Base-by-base conservation (phyloP, 2,888 invertebrate species). In the Eudemis profundana region DNA sequence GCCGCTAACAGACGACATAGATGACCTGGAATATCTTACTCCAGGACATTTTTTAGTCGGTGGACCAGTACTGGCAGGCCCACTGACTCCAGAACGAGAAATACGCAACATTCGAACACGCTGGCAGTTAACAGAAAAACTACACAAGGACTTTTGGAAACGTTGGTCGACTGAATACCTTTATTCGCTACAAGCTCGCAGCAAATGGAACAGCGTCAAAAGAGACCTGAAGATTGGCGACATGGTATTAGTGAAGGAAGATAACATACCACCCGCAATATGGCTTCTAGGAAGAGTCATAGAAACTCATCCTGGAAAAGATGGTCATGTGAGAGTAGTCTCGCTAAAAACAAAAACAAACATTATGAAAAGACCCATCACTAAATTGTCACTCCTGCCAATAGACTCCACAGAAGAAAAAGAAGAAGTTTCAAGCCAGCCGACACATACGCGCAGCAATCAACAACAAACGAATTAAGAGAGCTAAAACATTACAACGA, bases 301-400 rank as follows among this genome's bases (percentile, higher is more conserved):
- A 14, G 44, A 65, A 15, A 44, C 23, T 3, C 47, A 60, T 38
- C 59, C 51, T 5, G 65, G 65, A 17, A 56, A 49, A 7, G 64
- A 64, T 29, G 47, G 36, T 2, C 33, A 29, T 15, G 51, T 47
- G 4, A 44, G 65, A 4, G 59, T 65, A 2, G 65, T 65, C 5
- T 42, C 57, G 14, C 23, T 64, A 27, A 64, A 57, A 57, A 57
- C 63, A 46, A 57, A n/a, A n/a, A n/a, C n/a, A 64, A 50, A 56
- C 14, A 17, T 7, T 2, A 19, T 27, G 3, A 56, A 57, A 27
- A 27, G 57, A 23, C 51, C 56, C n/a, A 10, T 42, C 8, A 47
- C 15, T 5, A 62, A 62, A 54, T 19, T 42, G 17, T n/a, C 47
- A 5, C 14, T 27, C n/a, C 4, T 23, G 23, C 47, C 21, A 10